phyloP scores from a whole-genome alignment of 64 coral and sea anemone species.

The Hydrozoanthus tunicans region DNA sequence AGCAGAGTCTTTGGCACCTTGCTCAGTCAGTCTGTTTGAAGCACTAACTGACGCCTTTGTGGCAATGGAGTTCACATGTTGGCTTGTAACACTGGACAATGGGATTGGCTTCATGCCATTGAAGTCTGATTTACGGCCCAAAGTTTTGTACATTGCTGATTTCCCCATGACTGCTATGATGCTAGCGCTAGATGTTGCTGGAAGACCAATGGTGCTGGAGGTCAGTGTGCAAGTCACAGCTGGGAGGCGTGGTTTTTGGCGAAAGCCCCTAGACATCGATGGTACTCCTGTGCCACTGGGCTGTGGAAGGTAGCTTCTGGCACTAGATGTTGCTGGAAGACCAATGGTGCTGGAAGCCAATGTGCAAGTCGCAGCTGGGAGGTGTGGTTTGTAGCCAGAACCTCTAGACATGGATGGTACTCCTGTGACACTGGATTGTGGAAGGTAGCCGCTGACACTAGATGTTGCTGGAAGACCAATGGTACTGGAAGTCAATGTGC shows the following conservation, averaged over 20 bases:
- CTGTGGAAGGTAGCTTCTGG: neutral
- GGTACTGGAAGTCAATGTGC: neutral
- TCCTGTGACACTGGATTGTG: neutral
- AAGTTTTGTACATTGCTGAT: neutral
- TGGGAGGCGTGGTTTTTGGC: neutral
- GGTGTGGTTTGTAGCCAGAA: neutral
- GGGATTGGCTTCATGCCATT: too few relatives aligned
- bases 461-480: neutral
- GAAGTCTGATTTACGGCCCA: neutral
- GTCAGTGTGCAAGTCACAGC: neutral
- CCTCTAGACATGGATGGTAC: neutral
- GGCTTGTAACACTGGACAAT: too few relatives aligned
- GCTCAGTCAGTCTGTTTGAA: neutral
- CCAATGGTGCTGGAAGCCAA: neutral
- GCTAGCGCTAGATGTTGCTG: too few relatives aligned
- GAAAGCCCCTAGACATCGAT: neutral
- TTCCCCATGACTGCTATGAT: neutral
- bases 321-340: neutral
- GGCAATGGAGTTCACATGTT: too few relatives aligned
- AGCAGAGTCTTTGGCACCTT: neutral
- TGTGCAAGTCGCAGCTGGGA: neutral
- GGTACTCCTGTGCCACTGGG: neutral
- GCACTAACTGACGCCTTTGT: too few relatives aligned
- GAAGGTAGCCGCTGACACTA: too few relatives aligned
- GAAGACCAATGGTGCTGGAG: neutral